Evolutionary conservation across 1,140 invertebrate species (phyloP), one percentile per base, ranked within the genome.

Genomic region (Danaus melanippus): DNA sequence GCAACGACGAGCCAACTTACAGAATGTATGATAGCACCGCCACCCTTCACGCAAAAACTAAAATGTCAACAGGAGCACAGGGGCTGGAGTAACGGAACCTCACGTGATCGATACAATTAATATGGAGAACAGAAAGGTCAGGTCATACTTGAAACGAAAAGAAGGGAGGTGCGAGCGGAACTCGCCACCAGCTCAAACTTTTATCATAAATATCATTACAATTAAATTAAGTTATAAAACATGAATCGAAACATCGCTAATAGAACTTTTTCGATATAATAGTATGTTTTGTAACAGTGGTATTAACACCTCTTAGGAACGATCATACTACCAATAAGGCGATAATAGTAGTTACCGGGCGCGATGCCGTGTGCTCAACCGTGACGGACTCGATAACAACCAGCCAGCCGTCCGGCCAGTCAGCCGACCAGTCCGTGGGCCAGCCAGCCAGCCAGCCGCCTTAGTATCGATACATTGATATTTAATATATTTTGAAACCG

Each of bases 31-130:
- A 50, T 45, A 51, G 11, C 62, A 56, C 61, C 61, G 64, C 62
- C 66, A 67, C 71, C 63, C 62, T 50, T 46, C 46, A 54, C 63
- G 53, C 50, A 66, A 61, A 53, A 52, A 58, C 56, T 58, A 56
- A 62, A 67, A 67, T 64, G 64, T 64, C 64, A 67, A 56, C 50
- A 46, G 45, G 58, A 49, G 52, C n/a, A 58, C 53, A 46, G 42
- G 58, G 52, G 52, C n/a, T 12, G 45, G 53, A 51, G 44, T 66
- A 66, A 66, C 64, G 56, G 64, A 56, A 62, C 61, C 53, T 62
- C 53, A 12, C 53, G 54, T 56, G 57, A 57, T 32, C 51, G 12
- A 48, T 40, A 43, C 53, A 43, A 55, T 55, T 55, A 48, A 40
- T 12, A 32, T 43, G 15, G 12, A 10, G 21, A 49, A 46, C 10